Percentiles rank a stretch among this genome's conserved stretches.
Conservation (phyloP, 2,888 invertebrate species). For the Heliconius sara region DNA sequence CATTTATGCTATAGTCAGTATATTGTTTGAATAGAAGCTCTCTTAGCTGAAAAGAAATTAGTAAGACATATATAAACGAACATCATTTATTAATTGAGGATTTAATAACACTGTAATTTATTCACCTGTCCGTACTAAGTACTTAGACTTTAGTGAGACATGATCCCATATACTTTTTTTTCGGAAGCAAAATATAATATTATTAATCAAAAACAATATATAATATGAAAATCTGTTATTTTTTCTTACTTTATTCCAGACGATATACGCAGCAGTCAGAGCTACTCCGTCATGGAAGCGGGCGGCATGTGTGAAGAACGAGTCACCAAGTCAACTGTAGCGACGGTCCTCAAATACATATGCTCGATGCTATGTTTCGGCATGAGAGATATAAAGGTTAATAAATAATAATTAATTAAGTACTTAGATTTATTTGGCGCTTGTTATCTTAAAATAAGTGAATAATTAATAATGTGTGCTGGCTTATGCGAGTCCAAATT, state of each 20-base stretch:
- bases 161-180: background rate
- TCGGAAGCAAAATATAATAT: background rate
- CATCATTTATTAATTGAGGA: background rate
- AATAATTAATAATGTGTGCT: too few relatives aligned
- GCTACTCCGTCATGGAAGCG: conserved; percentile 1
- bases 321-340: conserved; percentile 5
- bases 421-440: too few relatives aligned
- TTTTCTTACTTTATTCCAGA: background rate
- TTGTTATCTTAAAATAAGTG: too few relatives aligned
- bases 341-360: conserved; percentile 2
- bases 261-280: background rate
- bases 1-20: background rate
- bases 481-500: too few relatives aligned
- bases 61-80: background rate
- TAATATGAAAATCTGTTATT: background rate
- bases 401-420: background rate
- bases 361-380: background rate
- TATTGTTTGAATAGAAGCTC: background rate
- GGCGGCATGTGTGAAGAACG: conserved; percentile 9
- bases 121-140: background rate
- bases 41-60: background rate
- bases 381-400: background rate
- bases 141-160: background rate
- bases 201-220: background rate
- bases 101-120: background rate